Base-by-base conservation (phyloP, 2,113 vertebrate species). In the Taxidea taxus region DNA sequence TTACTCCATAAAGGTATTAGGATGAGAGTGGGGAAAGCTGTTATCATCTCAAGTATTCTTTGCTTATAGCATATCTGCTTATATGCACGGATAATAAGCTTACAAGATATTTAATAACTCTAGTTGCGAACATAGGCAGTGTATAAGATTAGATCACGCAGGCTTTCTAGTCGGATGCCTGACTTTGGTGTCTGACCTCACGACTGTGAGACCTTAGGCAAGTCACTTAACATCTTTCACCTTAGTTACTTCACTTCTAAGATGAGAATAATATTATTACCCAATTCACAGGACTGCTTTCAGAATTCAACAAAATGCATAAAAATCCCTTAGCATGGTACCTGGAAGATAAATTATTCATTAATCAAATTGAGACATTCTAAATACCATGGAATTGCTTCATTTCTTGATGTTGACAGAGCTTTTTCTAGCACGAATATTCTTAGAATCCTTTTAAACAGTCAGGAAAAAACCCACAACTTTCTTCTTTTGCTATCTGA, bases 361-460 rank as follows among this genome's bases (percentile, higher is more conserved):
- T 93, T 97, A 20, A 64, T 75, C 37, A 81, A 78, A 81, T 47
- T 39, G 29, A 86, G 31, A 93, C 74, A 58, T 95, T 92, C 56
- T 75, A 68, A 78, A 75, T 42, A 37, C 4, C 1, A 81, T 56
- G 15, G 18, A 77, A 89, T 62, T 87, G 9, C 27, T 88, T 94
- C 77, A 47, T 75, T 96, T 97, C 62, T 44, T 85, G 54, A 72
- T 72, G 5, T 62, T 90, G 84, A 49, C 58, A 84, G 54, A 83
- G 20, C 44, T 90, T 92, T 93, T 39, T 39, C n/a, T 60, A 47
- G 16, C 31, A 25, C 27, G 51, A 92, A 66, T 44, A 78, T 75
- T 92, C 84, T 95, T 68, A 82, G 44, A 62, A 56, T 77, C 23
- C 39, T 82, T 95, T 97, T 51, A 95, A 74, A 68, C 16, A 93